Base-by-base conservation (phyloP, 2,113 vertebrate species). In the Martes martes region DNA sequence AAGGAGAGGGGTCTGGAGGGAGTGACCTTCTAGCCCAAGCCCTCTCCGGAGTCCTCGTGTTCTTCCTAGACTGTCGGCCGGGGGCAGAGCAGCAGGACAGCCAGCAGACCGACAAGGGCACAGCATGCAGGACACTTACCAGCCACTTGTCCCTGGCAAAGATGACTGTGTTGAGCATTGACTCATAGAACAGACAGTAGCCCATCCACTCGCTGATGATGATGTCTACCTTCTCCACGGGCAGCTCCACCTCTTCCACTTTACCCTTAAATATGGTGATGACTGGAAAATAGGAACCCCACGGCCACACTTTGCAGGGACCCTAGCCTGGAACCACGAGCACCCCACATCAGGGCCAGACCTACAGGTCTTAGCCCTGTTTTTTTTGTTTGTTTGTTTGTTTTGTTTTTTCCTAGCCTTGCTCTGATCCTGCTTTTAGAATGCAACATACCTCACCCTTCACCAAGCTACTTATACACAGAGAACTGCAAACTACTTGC, bases 201-300 rank as follows among this genome's bases (percentile, higher is more conserved):
- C 99, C 99, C 99, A 99, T 99, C 99, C 99, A 99, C 98, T 99
- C 99, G 13, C 99, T 99, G 98, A 99, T 99, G 96, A 99, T 99
- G 98, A 99, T 99, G 98, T 99, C 99, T 67, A 99, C 99, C 97
- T 99, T 99, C 89, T 99, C 99, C 97, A 99, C 99, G 0, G 99
- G 99, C 96, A 99, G 98, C 97, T 99, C 99, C 97, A 99, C 99
- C 98, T 99, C 99, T 98, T 99, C 99, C 98, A 99, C 99, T 98
- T 99, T 99, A 63, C 99, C 99, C 97, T 99, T 99, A 98, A 99
- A 99, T 98, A 99, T 99, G 99, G 99, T 99, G 98, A 99, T 99
- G 96, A 99, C 99, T 99, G 98, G 80, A 97, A 98, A 98, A 96
- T 88, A 98, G 95, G 98, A 98, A 96, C 57, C 73, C 94, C 96